phyloP scores from a whole-genome alignment of 2,797 vertebrate genomes.

The Phoxinus dragarum region DNA sequence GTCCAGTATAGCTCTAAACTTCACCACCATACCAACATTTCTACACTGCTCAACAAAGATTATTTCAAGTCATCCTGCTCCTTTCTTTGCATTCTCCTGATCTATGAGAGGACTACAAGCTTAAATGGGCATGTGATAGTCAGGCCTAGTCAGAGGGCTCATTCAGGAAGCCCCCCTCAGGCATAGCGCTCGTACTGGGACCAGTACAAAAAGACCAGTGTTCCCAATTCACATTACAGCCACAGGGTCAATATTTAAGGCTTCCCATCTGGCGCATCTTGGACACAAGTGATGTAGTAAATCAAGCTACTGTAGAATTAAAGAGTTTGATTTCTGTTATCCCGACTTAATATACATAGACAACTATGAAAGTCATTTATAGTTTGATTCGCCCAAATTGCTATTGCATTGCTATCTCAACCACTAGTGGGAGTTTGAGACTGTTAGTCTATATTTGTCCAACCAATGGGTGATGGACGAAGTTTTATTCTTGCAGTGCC shows the following conservation, averaged over 20 bases:
- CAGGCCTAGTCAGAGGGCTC: constrained; percentile 34
- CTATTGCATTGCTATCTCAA: background rate
- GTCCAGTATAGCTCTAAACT: background rate
- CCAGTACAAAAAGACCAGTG: constrained; percentile 59
- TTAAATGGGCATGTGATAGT: constrained; percentile 70
- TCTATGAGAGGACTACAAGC: constrained; percentile 73
- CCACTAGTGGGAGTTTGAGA: background rate
- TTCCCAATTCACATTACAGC: constrained; percentile 45
- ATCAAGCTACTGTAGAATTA: background rate
- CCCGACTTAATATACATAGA: background rate
- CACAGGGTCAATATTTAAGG: constrained; percentile 51
- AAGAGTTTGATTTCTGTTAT: background rate
- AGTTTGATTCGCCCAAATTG: background rate
- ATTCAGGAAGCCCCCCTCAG: constrained; percentile 48
- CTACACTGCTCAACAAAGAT: constrained; percentile 72
- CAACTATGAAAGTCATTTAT: background rate
- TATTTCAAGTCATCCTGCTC: constrained; percentile 71
- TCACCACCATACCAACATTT: constrained; percentile 59
- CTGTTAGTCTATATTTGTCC: background rate
- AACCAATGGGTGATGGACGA: background rate
- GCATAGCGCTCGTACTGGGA: constrained; percentile 44
- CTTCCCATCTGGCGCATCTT: constrained; percentile 48
- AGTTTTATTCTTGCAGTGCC: background rate
- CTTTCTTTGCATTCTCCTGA: constrained; percentile 68
- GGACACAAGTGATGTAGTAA: constrained; percentile 22